Base-by-base conservation (phyloP, 1,140 invertebrate species). In the Danaus plexippus region DNA sequence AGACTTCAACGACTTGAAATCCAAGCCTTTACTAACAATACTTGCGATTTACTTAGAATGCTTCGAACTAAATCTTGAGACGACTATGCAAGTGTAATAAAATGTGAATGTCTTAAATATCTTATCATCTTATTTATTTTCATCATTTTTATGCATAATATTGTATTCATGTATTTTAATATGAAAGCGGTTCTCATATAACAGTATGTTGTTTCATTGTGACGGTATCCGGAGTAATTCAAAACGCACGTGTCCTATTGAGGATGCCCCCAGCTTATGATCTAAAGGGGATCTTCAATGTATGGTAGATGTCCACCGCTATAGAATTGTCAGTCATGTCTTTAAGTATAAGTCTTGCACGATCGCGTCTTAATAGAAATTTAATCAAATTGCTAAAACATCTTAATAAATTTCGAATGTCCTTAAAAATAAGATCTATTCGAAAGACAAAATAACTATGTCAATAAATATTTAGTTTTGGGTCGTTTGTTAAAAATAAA, bases 381-480 rank as follows among this genome's bases (percentile, higher is more conserved):
- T 49, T 13, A 40, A 32, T 48, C 9, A 48, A 32, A 9, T 10
- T 5, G 47, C 15, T 18, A 11, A 32, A 12, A 9, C 22, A 42
- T 43, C 40, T 42, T 18, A 41, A 43, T 40, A 11, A 18, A 41
- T 41, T 42, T 3, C 15, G 13, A 43, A 51, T 51, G 40, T 13
- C 7, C 9, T 11, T 45, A 18, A 44, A 48, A 44, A 22, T 42
- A 55, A 50, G 40, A 43, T 40, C 57, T 54, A 42, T 54, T 54
- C 57, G 53, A 32, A 32, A 32, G 4, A 32, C 22, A 32, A 54
- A 43, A 54, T 43, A 12, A 49, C 40, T 53, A 48, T 54, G 46
- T 59, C 18, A 53, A 59, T 50, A 50, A 46, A 54, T 71, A 64
- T 69, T 69, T 69, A 67, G 67, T 72, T 66, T 67, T 66, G 56